phyloP scores from a whole-genome alignment of 2,797 vertebrate genomes.

The Melanotaenia pygmaea region DNA sequence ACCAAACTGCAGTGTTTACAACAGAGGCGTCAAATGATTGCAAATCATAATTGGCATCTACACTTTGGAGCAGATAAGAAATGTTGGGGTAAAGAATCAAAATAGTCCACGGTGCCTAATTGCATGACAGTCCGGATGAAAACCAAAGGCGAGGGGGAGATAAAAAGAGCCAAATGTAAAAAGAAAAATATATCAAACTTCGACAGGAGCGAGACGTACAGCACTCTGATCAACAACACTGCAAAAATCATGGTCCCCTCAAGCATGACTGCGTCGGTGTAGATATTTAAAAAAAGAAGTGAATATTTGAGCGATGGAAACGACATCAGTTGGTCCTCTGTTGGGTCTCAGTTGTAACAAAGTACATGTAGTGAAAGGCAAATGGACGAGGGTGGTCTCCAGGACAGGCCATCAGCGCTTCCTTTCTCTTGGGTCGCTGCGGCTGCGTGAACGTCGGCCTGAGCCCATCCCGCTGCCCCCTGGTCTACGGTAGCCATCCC shows the following conservation, averaged over 20 bases:
- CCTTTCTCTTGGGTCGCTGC: slow-evolving; percentile 89
- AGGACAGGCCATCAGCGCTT: slow-evolving; percentile 80
- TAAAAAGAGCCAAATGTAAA: slow-evolving; percentile 44
- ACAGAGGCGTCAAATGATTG: slow-evolving; percentile 56
- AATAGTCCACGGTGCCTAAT: slow-evolving; percentile 62
- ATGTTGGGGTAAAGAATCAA: slow-evolving; percentile 30
- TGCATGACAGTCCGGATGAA: slow-evolving; percentile 52
- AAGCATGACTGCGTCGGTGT: slow-evolving; percentile 54
- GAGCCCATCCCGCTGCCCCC: slow-evolving; percentile 73
- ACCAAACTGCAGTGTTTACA: slow-evolving; percentile 55
- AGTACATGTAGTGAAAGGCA: slow-evolving; percentile 81
- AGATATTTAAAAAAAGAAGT: slow-evolving; percentile 69
- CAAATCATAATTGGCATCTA: slow-evolving; percentile 66
- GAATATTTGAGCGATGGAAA: slow-evolving; percentile 64
- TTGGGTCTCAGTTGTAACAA: slow-evolving; percentile 75
- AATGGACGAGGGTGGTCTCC: slow-evolving; percentile 62
- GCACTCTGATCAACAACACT: slow-evolving; percentile 76
- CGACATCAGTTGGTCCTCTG: slow-evolving; percentile 82
- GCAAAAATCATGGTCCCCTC: slow-evolving; percentile 74
- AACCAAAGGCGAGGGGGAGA: slow-evolving; percentile 34
- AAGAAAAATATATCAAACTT: slow-evolving; percentile 61
- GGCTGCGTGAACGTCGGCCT: slow-evolving; percentile 86
- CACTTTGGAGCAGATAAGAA: slow-evolving; percentile 40
- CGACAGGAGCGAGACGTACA: slow-evolving; percentile 57
- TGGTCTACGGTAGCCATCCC: slow-evolving; percentile 82